phyloP scores from a whole-genome alignment of 53 echinoderm and acorn worm genomes.

The Mesocentrotus franciscanus region DNA sequence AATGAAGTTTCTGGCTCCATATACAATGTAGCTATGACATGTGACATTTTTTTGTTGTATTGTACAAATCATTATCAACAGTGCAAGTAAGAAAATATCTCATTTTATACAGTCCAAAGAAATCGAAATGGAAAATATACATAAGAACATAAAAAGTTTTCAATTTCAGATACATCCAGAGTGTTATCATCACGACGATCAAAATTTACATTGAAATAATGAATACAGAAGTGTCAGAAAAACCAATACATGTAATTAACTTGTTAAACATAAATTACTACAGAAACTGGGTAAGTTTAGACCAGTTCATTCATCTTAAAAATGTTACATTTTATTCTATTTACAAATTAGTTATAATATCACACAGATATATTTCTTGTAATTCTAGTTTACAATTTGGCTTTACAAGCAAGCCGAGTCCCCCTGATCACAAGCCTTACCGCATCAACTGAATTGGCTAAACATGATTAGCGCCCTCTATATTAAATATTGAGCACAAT shows the following conservation, averaged over 20 bases:
- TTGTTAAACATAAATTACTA: constrained; percentile 12
- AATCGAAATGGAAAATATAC: constrained; percentile 37
- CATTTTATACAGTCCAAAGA: constrained; percentile 57
- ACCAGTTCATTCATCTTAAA: background rate
- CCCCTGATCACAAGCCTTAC: background rate
- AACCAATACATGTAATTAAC: background rate
- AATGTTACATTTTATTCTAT: background rate
- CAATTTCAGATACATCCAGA: constrained; percentile 27
- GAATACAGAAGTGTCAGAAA: constrained; percentile 15
- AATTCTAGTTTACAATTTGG: background rate
- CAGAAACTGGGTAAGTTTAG: background rate
- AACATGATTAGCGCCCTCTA: constrained; percentile 39
- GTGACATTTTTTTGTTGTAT: background rate
- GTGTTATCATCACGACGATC: background rate
- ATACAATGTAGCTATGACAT: background rate
- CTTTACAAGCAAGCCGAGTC: background rate
- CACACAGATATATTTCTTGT: background rate
- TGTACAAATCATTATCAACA: constrained; percentile 52
- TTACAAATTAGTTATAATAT: background rate
- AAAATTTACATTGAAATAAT: constrained; percentile 42
- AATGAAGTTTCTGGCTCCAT: background rate
- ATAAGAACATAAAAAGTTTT: background rate
- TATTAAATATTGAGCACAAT: background rate
- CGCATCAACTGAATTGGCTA: background rate
- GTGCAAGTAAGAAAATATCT: constrained; percentile 62